These are phyloP conservation scores for Hirtodrosophila cameraria DNA, from an alignment of 2,888 invertebrate species.

Conservation along the genomic window DNA sequence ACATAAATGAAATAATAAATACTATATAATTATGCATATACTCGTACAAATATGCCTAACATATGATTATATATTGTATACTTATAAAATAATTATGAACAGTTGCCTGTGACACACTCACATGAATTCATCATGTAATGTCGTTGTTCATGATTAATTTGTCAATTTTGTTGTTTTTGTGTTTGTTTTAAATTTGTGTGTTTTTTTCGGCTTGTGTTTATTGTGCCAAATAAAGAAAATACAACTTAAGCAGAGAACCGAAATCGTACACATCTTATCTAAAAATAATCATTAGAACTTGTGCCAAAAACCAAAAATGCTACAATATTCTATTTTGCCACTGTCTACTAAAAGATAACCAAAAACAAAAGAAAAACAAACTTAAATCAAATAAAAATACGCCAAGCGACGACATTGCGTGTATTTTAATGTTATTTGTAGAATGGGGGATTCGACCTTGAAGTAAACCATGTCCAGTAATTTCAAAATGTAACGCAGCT, in stretches of 20 bases:
- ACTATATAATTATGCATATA: conserved; percentile 20
- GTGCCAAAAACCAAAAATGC: conserved; percentile 68
- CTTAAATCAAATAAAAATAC: conserved; percentile 22
- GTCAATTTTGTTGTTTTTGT: conserved; percentile 23
- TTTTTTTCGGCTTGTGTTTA: conserved; percentile 28
- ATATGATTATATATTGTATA: conserved; percentile 11
- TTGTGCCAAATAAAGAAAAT: conserved; percentile 52
- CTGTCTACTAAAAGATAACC: conserved; percentile 26
- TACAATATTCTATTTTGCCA: conserved; percentile 5
- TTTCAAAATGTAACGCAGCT: conserved; percentile 25
- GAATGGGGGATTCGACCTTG: conserved; percentile 56
- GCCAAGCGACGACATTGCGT: conserved; percentile 14
- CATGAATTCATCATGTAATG: conserved; percentile 10
- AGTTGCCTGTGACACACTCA: conserved; percentile 39
- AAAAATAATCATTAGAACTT: conserved; percentile 71
- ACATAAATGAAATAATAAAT: conserved; percentile 27
- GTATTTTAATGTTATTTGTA: conserved; percentile 2
- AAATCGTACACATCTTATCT: conserved; percentile 59
- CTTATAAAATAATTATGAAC: conserved; percentile 17
- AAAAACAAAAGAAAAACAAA: conserved; percentile 26
- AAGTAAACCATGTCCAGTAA: conserved; percentile 37
- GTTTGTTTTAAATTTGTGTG: conserved; percentile 27
- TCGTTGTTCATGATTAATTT: conserved; percentile 48
- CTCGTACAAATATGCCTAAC: conserved; percentile 9
- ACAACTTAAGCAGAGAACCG: not conserved